Percentiles rank a stretch among this genome's conserved stretches.
Evolutionary conservation across 2,797 vertebrate genomes (phyloP).

Genomic region (Coccyzus lansbergi): DNA sequence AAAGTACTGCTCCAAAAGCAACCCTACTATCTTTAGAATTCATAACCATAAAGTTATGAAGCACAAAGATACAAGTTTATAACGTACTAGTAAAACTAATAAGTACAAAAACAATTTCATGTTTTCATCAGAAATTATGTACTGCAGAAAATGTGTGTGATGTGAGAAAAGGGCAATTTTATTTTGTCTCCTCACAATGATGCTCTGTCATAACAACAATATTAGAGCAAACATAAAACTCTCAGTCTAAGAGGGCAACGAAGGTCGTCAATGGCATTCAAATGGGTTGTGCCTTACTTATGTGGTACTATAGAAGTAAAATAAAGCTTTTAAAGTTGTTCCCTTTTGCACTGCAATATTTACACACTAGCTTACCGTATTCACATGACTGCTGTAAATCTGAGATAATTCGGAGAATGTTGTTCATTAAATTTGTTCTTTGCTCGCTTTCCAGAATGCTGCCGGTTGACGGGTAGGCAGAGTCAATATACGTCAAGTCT

Average conservation of each 20-base stretch:
- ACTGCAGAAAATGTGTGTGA: background rate
- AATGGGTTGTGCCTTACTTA: background rate
- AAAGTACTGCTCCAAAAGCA: background rate
- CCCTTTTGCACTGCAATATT: background rate
- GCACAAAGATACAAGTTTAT: background rate
- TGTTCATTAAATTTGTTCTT: slow-evolving; percentile 98
- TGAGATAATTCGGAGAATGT: slow-evolving; percentile 97
- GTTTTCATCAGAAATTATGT: background rate
- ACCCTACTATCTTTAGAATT: background rate
- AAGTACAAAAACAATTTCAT: background rate
- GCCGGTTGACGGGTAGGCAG: slow-evolving; percentile 96
- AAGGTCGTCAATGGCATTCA: background rate
- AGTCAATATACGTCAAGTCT: slow-evolving; percentile 97
- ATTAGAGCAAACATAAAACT: background rate
- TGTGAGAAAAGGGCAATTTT: background rate
- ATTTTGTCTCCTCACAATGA: background rate
- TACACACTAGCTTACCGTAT: slow-evolving; percentile 84
- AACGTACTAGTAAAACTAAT: background rate
- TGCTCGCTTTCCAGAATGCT: slow-evolving; percentile 98
- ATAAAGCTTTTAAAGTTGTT: background rate
- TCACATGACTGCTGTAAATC: slow-evolving; percentile 97
- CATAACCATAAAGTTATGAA: background rate
- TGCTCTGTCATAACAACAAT: background rate
- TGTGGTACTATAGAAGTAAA: background rate
- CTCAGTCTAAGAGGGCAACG: background rate